Conservation (phyloP, 2,888 invertebrate species). For the Drosophila pseudotalamancana region DNA sequence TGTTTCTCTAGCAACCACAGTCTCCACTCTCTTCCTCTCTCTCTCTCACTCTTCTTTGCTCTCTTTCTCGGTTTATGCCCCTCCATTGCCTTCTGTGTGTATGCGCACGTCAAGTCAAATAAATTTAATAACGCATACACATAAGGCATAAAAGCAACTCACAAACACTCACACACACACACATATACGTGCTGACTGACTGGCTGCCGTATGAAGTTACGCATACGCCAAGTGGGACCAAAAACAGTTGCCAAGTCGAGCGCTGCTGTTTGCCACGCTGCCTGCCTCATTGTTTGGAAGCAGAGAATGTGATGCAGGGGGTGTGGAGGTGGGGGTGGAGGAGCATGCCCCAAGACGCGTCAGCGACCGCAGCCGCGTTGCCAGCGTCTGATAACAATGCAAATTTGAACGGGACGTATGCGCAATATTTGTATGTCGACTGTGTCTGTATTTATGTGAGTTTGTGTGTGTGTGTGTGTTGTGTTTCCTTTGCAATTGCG, state of each 20-base stretch:
- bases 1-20: conserved; percentile 51
- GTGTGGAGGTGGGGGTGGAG: neutral
- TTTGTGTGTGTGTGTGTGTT: no score
- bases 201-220: conserved; percentile 51
- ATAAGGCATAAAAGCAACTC: conserved; percentile 49
- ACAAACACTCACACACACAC: conserved; percentile 13
- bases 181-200: conserved; percentile 4
- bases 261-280: conserved; percentile 46
- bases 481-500: conserved; percentile 44
- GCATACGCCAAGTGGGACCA: conserved; percentile 64
- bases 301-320: no score
- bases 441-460: conserved; percentile 9
- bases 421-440: conserved; percentile 48
- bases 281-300: conserved; percentile 36
- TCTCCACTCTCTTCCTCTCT: conserved; percentile 4
- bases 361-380: conserved; percentile 53
- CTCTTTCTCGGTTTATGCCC: conserved; percentile 4
- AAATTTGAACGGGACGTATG: conserved; percentile 68
- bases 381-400: conserved; percentile 66
- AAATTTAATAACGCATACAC: conserved; percentile 78
- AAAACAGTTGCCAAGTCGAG: conserved; percentile 60
- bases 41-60: conserved; percentile 1
- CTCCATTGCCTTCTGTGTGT: conserved; percentile 34
- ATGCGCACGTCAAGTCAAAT: conserved; percentile 77
- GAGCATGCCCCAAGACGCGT: conserved; percentile 58